These are phyloP conservation scores for Masticophis lateralis DNA, from an alignment of 2,797 vertebrate genomes.

Conservation along the genomic window DNA sequence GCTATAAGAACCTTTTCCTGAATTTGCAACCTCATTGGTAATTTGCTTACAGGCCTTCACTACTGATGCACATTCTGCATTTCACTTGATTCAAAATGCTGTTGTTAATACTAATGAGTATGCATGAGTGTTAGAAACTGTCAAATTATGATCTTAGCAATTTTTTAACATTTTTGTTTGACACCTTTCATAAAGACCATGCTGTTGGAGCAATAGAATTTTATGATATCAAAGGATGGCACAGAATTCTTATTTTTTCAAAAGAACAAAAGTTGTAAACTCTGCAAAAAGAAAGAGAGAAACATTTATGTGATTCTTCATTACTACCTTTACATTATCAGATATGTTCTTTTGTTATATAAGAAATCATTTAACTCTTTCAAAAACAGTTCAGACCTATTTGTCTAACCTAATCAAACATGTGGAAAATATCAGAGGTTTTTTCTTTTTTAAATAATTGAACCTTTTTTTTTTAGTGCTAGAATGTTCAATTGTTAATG, in stretches of 20 bases:
- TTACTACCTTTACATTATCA: neutral
- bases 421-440: neutral
- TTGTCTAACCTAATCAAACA: neutral
- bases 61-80: neutral
- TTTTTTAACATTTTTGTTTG: neutral
- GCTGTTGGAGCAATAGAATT: neutral
- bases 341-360: neutral
- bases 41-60: neutral
- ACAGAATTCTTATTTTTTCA: neutral
- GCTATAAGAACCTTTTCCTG: neutral
- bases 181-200: conserved; percentile 6
- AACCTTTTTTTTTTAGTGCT: neutral
- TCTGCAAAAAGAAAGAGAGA: neutral
- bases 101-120: neutral
- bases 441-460: neutral
- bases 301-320: neutral
- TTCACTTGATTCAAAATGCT: neutral
- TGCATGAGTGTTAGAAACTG: neutral
- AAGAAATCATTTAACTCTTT: neutral
- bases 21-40: neutral
- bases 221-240: neutral
- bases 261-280: neutral
- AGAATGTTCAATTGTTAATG: neutral
- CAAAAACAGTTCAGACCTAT: neutral
- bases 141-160: neutral